These are phyloP conservation scores for Athetis lepigone DNA, from an alignment of 2,888 invertebrate species.

Conservation along the genomic window DNA sequence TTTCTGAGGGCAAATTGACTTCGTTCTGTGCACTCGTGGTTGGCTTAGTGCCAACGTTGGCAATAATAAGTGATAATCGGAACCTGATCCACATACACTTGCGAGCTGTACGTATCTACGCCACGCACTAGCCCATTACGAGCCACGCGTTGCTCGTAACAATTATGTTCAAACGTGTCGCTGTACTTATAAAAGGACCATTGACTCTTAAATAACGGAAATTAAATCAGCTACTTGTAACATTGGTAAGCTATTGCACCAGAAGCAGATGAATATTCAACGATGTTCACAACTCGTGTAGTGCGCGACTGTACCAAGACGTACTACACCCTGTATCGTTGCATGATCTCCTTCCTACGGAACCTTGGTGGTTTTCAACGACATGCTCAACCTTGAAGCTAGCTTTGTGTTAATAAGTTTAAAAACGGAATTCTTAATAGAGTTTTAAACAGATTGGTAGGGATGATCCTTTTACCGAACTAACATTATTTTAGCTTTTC, in stretches of 20 bases:
- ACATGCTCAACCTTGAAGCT: conserved; percentile 49
- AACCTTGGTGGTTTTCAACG: conserved; percentile 51
- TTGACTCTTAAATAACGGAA: conserved; percentile 38
- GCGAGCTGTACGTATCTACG: conserved; percentile 19
- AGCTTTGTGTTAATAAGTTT: background rate
- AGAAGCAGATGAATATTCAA: conserved; percentile 50
- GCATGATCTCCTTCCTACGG: conserved; percentile 37
- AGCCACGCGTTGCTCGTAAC: conserved; percentile 29
- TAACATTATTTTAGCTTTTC: too few species aligned
- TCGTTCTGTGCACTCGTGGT: conserved; percentile 20
- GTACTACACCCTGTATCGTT: conserved; percentile 51
- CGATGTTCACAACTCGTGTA: conserved; percentile 26
- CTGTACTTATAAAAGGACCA: conserved; percentile 28
- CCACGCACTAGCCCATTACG: conserved; percentile 7
- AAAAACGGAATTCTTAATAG: background rate
- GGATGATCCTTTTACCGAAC: background rate
- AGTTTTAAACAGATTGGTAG: background rate
- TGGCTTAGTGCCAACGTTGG: conserved; percentile 32
- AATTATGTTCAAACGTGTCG: conserved; percentile 43
- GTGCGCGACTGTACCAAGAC: conserved; percentile 41
- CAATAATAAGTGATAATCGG: conserved; percentile 37
- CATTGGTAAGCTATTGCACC: conserved; percentile 45
- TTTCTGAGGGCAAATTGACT: conserved; percentile 26
- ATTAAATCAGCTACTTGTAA: conserved; percentile 44
- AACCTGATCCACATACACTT: conserved; percentile 34